These are phyloP conservation scores for Calameuta filiformis DNA, from an alignment of 2,888 invertebrate genomes.

Conservation along the genomic window DNA sequence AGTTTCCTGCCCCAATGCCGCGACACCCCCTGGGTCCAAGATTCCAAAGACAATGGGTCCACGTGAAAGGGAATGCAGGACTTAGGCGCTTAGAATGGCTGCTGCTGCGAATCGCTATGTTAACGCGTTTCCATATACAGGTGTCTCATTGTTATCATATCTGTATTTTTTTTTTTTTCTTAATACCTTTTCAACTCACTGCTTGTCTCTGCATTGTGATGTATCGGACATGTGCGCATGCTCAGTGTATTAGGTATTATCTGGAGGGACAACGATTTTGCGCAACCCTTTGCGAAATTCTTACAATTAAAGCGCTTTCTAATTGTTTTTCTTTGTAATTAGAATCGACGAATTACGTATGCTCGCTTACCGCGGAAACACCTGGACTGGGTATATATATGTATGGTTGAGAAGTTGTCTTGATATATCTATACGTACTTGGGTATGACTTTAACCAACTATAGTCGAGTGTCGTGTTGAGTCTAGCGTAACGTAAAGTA, in stretches of 20 bases:
- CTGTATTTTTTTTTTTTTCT: conserved; percentile 8
- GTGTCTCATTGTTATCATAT: conserved; percentile 37
- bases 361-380: background rate
- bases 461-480: background rate
- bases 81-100: background rate
- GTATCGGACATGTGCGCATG: background rate
- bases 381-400: background rate
- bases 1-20: background rate
- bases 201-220: background rate
- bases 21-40: background rate
- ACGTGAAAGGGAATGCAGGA: background rate
- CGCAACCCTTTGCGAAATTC: conserved; percentile 52
- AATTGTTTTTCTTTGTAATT: conserved; percentile 58
- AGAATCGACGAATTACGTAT: conserved; percentile 53
- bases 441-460: background rate
- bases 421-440: background rate
- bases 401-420: background rate
- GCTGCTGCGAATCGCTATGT: background rate
- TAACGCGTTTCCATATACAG: conserved; percentile 27
- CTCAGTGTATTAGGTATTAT: background rate
- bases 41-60: background rate
- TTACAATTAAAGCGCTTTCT: conserved; percentile 61
- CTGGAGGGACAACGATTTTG: background rate
- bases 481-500: background rate
- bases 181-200: background rate